Evolutionary conservation across 2,797 vertebrate species (phyloP).

Genomic region (Rhinogobio ventralis): DNA sequence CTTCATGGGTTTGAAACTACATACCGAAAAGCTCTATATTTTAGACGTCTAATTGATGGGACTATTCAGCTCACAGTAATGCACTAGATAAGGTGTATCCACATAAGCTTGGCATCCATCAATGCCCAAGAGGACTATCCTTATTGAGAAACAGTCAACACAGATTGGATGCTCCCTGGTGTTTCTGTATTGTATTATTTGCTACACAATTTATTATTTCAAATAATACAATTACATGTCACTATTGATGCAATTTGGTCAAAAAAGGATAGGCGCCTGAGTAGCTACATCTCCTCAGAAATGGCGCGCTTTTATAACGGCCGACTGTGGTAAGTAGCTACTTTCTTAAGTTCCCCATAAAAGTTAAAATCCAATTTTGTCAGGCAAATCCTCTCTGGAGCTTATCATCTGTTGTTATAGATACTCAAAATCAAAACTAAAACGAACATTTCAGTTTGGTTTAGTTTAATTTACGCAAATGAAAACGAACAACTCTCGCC

Average conservation of each 20-base stretch:
- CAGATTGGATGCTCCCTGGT: not conserved
- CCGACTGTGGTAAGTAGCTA: not conserved
- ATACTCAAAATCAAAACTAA: not conserved
- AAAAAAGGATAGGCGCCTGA: not conserved
- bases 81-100: conserved; percentile 23
- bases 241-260: not conserved
- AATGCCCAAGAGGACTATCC: conserved; percentile 10
- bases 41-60: conserved; percentile 8
- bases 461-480: not conserved
- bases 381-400: not conserved
- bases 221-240: not conserved
- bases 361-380: not conserved
- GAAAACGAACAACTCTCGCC: not conserved
- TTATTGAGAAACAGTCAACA: conserved; percentile 14
- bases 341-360: not conserved
- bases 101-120: conserved; percentile 20
- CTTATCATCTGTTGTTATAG: not conserved
- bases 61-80: not conserved
- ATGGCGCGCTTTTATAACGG: conserved; percentile 27
- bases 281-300: not conserved
- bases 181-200: conserved; percentile 19
- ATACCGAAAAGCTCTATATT: not conserved
- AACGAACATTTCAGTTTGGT: not conserved
- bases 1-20: not conserved
- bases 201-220: not conserved